Evolutionary conservation across 2,113 vertebrate genomes (phyloP), one percentile per base, ranked within the genome.

Genomic region (Oncorhynchus masou): DNA sequence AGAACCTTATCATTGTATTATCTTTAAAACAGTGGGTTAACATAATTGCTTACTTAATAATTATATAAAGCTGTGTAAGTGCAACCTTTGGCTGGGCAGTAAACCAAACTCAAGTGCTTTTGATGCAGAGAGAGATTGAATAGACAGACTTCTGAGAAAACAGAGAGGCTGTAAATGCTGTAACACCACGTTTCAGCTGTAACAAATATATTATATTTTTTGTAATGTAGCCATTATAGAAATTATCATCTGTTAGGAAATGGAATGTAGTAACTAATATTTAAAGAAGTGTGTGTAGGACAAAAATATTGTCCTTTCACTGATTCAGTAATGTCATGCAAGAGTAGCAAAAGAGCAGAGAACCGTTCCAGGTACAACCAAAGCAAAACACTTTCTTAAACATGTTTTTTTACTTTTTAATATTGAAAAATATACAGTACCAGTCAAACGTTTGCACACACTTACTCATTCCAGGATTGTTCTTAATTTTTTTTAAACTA

Each of bases 21-120:
- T 92, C 91, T 94, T 94, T 93, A 92, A 92, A 95, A 94, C 90
- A 85, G 84, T 64, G 64, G 71, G 79, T 94, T 90, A 90, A 95
- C 93, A 90, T 93, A 93, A 94, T 94, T 92, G 86, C 91, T 95
- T 94, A 92, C 94, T 96, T 95, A 96, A 95, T 96, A 95, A 95
- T 94, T 94, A 93, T 88, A 88, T 94, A 91, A 94, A 94, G 79
- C 87, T 72, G 80, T 75, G 74, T 81, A 74, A 74, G 69, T 84
- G 76, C 85, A 89, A 89, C 91, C 92, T 92, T 82, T 88, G 76
- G n/a, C 72, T 86, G 81, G 79, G 89, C 87, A 87, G 90, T 95
- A 93, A 95, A 94, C 73, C 25, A 80, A 78, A 19, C 51, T 54
- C 83, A 81, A 85, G 89, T 91, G 81, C 78, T 83, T 89, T 89